Percentiles rank a stretch among this genome's conserved stretches.
Evolutionary conservation across 2,888 invertebrate species (phyloP).

Genomic region (Diarsia rubi): DNA sequence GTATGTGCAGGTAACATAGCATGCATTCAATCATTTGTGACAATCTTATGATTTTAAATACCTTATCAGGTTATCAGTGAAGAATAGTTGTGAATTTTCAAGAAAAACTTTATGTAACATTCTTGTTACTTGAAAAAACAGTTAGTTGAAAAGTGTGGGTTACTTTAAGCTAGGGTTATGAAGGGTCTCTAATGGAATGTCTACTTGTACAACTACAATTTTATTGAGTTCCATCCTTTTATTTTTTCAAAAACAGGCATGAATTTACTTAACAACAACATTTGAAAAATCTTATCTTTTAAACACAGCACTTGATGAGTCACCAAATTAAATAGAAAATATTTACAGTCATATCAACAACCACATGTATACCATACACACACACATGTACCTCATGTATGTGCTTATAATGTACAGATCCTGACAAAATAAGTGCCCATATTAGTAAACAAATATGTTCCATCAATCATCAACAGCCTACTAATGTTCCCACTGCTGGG

Average conservation of each 20-base stretch:
- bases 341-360: conserved; percentile 16
- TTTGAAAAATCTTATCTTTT: background rate
- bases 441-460: conserved; percentile 18
- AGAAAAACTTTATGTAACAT: conserved; percentile 17
- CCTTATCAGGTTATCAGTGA: conserved; percentile 30
- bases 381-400: too few relatives aligned
- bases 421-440: conserved; percentile 15
- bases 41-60: conserved; percentile 31
- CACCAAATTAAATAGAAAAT: conserved; percentile 42
- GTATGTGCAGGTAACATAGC: conserved; percentile 1
- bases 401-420: conserved; percentile 22
- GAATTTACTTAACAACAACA: background rate
- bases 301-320: conserved; percentile 15
- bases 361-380: too few relatives aligned
- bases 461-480: too few relatives aligned
- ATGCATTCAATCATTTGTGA: conserved; percentile 15
- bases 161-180: background rate
- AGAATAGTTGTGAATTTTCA: conserved; percentile 3
- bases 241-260: background rate
- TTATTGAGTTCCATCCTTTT: too few relatives aligned
- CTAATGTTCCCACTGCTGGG: too few relatives aligned
- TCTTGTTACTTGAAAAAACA: background rate
- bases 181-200: background rate
- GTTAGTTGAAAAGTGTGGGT: background rate
- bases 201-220: background rate